phyloP scores from a whole-genome alignment of 2,888 invertebrate genomes.

The Mimumesa dahlbomi region DNA sequence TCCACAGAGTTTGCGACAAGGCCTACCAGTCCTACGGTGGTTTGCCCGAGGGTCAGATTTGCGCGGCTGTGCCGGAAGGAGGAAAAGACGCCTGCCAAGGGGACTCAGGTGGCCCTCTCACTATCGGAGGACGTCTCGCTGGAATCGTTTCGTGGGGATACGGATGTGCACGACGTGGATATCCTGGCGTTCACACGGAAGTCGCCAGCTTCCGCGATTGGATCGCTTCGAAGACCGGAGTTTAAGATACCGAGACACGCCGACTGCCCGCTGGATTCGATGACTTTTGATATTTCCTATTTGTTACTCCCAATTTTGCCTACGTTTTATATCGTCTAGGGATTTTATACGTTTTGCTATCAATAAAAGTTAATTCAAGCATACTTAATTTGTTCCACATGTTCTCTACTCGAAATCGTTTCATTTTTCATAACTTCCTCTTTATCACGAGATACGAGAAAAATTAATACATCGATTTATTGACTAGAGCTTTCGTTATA shows the following conservation, averaged over 20 bases:
- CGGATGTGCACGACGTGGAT: slow-evolving; percentile 81
- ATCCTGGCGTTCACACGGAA: slow-evolving; percentile 81
- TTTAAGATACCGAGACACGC: background rate
- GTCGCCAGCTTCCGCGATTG: slow-evolving; percentile 81
- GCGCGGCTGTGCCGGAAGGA: slow-evolving; percentile 83
- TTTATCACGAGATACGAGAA: no score
- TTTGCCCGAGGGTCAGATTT: slow-evolving; percentile 80
- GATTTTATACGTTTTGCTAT: no score
- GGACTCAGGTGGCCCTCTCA: slow-evolving; percentile 73
- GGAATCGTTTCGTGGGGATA: slow-evolving; percentile 81
- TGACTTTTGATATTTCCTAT: no score
- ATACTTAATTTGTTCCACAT: no score
- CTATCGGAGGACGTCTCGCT: slow-evolving; percentile 64
- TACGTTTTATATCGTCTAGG: no score
- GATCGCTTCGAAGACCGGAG: slow-evolving; percentile 57
- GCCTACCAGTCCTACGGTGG: slow-evolving; percentile 78
- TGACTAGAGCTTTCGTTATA: no score
- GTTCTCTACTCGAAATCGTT: no score
- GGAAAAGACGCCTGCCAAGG: slow-evolving; percentile 80
- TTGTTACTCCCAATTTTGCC: no score
- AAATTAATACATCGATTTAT: no score
- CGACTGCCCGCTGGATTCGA: background rate
- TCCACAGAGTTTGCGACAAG: no score
- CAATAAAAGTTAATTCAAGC: no score
- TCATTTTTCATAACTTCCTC: no score